These are phyloP conservation scores for Laticauda colubrina DNA, from an alignment of 2,113 vertebrate genomes.

Conservation along the genomic window DNA sequence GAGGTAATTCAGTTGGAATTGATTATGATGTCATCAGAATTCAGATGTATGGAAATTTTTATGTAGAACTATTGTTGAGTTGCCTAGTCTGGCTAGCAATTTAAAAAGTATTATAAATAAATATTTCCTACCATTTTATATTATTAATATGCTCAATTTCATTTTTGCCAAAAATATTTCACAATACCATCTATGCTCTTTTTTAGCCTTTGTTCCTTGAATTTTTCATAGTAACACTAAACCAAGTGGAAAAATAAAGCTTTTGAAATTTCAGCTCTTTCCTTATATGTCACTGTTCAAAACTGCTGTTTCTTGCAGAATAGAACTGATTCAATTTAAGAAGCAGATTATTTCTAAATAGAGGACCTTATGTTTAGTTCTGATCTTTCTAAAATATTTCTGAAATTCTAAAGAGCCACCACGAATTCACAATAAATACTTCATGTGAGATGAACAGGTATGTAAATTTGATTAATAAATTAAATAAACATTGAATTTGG, in stretches of 20 bases:
- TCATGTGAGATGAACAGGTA: neutral
- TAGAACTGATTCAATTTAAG: neutral
- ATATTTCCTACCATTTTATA: neutral
- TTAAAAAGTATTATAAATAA: neutral
- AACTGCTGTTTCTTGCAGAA: neutral
- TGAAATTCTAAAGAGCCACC: neutral
- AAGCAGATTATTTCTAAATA: neutral
- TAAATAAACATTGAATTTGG: neutral
- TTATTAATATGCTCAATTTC: neutral
- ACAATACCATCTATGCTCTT: neutral
- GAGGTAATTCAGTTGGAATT: neutral
- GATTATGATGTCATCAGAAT: slow-evolving; percentile 29
- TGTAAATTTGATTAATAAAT: neutral
- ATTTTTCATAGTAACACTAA: neutral
- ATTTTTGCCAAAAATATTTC: neutral
- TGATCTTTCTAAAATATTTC: neutral
- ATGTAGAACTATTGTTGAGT: neutral
- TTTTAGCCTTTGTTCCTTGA: neutral
- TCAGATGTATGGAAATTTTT: neutral
- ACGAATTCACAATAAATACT: neutral
- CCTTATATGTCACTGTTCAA: neutral
- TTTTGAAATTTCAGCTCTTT: neutral
- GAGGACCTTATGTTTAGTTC: neutral
- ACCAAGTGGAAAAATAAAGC: neutral
- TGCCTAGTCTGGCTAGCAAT: neutral